Percentiles rank a stretch among this genome's conserved stretches.
Evolutionary conservation across 2,888 invertebrate species (phyloP).

Genomic region (Ophion ventricosus): DNA sequence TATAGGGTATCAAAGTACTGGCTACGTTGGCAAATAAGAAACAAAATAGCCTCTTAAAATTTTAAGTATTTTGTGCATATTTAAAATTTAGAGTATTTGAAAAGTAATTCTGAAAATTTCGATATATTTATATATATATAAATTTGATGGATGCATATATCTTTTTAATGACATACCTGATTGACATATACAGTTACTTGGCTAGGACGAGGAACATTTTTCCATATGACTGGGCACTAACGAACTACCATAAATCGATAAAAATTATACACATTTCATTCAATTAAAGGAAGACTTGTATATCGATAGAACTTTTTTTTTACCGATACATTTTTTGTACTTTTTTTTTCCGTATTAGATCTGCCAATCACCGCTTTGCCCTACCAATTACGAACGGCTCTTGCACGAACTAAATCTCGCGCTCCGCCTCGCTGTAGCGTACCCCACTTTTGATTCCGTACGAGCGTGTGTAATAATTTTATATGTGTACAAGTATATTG

Average conservation of each 20-base stretch:
- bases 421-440: constrained; percentile 55
- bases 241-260: not conserved
- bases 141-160: too few relatives aligned
- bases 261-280: not conserved
- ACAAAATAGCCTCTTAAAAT: too few relatives aligned
- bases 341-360: constrained; percentile 32
- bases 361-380: constrained; percentile 24
- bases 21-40: too few relatives aligned
- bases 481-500: constrained; percentile 1
- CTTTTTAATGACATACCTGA: too few relatives aligned
- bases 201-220: too few relatives aligned
- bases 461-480: constrained; percentile 40
- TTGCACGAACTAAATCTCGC: constrained; percentile 31
- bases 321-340: not conserved
- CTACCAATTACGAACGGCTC: constrained; percentile 14
- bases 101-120: too few relatives aligned
- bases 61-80: too few relatives aligned
- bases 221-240: too few relatives aligned
- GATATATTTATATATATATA: too few relatives aligned
- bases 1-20: too few relatives aligned
- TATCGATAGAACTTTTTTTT: not conserved
- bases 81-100: too few relatives aligned
- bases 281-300: not conserved
- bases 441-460: constrained; percentile 68
- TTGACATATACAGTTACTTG: too few relatives aligned